Evolutionary conservation across 2,888 invertebrate genomes (phyloP), one percentile per base, ranked within the genome.

Genomic region (Orthosia incerta): DNA sequence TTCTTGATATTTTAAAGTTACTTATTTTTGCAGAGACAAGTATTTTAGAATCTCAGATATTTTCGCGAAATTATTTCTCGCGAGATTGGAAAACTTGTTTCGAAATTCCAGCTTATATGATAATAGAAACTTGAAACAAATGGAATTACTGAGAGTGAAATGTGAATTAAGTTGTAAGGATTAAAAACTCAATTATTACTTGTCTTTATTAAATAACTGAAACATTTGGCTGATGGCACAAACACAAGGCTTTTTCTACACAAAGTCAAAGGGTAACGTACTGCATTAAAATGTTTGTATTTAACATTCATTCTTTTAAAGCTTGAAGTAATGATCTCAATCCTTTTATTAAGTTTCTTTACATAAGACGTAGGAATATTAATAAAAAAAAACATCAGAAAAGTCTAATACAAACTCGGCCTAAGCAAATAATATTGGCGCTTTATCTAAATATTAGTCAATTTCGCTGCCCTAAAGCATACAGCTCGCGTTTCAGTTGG

Each of bases 11-110:
- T 61, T 67, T 20, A 13, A 59, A 60, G 48, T 74, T 53, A 60
- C 50, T 62, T 65, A 80, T 71, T 68, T 76, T 56, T 70, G 62
- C 62, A 59, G 26, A 12, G 71, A 57, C 57, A 69, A 69, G 18
- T 61, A 65, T 65, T 79, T 65, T 53, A n/a, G 48, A 69, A 75
- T 60, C 13, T 64, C 1, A 65, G 18, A 16, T 15, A 69, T 59
- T 76, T 53, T 80, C 31, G 16, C 50, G 23, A 68, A 76, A 76
- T 68, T 51, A 62, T 76, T 76, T 62, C 60, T 61, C 56, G 20
- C 23, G 55, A 65, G 45, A 64, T 70, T 73, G 60, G 18, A 53
- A 76, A 81, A 71, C 50, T 79, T 68, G 50, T 56, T 59, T 64
- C 20, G 46, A 46, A 79, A 79, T 78, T 73, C 39, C 20, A 77